A percentile compares a stretch with the other conserved stretches of the same genome.
Evolutionary conservation across 2,888 invertebrate genomes (phyloP).

Genomic region (Thelaira solivaga): DNA sequence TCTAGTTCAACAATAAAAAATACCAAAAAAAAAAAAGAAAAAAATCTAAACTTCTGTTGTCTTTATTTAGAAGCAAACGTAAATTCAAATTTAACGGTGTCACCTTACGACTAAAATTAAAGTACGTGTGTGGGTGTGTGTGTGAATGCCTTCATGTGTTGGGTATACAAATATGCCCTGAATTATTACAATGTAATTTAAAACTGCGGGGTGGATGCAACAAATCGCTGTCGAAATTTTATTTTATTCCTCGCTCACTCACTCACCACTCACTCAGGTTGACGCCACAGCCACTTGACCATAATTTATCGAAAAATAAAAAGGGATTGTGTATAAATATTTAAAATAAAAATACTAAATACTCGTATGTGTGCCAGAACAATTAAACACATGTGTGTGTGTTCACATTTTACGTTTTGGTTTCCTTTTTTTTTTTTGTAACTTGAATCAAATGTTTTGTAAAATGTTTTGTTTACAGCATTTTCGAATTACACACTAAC

Average conservation of each 20-base stretch:
- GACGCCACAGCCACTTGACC: constrained; percentile 63
- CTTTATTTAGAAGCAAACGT: constrained; percentile 44
- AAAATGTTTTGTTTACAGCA: constrained; percentile 39
- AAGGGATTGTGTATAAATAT: constrained; percentile 25
- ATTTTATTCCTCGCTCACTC: constrained; percentile 35
- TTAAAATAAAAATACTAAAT: constrained; percentile 16
- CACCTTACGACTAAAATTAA: constrained; percentile 45
- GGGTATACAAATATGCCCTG: constrained; percentile 33
- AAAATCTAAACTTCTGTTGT: constrained; percentile 29
- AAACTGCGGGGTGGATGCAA: constrained; percentile 58
- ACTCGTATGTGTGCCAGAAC: not conserved
- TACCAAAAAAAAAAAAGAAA: not conserved
- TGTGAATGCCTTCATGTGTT: not conserved
- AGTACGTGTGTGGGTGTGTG: constrained; percentile 3
- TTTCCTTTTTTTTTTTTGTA: constrained; percentile 29
- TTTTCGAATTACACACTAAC: not conserved
- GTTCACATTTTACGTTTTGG: constrained; percentile 22
- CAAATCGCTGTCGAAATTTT: constrained; percentile 58
- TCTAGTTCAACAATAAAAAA: too few relatives aligned
- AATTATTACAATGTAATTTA: constrained; percentile 51
- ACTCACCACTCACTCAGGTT: constrained; percentile 57
- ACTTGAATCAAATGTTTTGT: constrained; percentile 41
- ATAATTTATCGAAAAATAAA: constrained; percentile 25
- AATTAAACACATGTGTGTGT: not conserved
- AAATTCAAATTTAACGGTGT: constrained; percentile 57